These are phyloP conservation scores for Brassicogethes aeneus DNA, from an alignment of 2,888 invertebrate species.

Conservation along the genomic window DNA sequence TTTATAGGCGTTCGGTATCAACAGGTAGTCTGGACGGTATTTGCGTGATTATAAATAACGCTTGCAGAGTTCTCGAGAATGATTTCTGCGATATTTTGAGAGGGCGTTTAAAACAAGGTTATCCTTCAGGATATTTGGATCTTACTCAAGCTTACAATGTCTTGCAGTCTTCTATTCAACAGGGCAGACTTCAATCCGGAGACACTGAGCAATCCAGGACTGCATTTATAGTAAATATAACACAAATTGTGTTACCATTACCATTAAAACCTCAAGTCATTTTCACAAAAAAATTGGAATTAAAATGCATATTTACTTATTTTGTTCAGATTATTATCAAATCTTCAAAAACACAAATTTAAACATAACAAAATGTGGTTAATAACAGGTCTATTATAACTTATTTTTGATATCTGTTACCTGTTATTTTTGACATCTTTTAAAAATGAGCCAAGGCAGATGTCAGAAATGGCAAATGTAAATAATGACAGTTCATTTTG, in stretches of 20 bases:
- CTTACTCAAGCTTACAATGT: conserved; percentile 76
- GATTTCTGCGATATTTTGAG: conserved; percentile 69
- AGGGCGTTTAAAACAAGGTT: conserved; percentile 66
- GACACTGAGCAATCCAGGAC: conserved; percentile 70
- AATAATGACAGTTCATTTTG: too few relatives aligned
- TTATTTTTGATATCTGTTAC: too few relatives aligned
- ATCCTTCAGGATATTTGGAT: conserved; percentile 69
- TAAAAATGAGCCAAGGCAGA: too few relatives aligned
- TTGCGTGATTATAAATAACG: conserved; percentile 94
- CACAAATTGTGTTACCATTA: conserved; percentile 4
- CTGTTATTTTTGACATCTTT: too few relatives aligned
- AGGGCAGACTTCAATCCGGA: conserved; percentile 68
- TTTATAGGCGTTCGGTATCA: conserved; percentile 71
- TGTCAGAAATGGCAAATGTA: too few relatives aligned
- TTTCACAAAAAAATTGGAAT: too few relatives aligned
- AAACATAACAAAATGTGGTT: too few relatives aligned
- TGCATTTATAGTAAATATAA: conserved; percentile 63
- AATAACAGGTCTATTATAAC: too few relatives aligned
- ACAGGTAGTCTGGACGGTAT: conserved; percentile 91
- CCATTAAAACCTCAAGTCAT: too few relatives aligned
- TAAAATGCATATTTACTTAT: too few relatives aligned
- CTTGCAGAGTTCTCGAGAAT: conserved; percentile 77
- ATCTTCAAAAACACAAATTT: too few relatives aligned
- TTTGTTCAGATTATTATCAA: too few relatives aligned
- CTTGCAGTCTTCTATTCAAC: conserved; percentile 69